Percentiles rank a stretch among this genome's conserved stretches.
These are phyloP conservation scores for Dromius quadrimaculatus DNA, from an alignment of 2,888 invertebrate species.

Conservation along the genomic window DNA sequence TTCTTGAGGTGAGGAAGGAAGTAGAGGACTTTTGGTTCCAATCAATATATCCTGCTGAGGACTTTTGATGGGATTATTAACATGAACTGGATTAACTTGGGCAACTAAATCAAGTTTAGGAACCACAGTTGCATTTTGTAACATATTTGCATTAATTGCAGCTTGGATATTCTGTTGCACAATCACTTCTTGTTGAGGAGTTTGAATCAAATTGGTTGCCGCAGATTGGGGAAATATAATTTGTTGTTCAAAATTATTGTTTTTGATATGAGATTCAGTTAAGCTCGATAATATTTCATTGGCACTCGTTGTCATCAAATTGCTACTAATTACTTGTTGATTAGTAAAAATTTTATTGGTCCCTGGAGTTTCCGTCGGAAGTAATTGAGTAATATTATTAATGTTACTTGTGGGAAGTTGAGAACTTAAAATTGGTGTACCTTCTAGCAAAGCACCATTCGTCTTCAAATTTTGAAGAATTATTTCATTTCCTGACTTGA, in stretches of 20 bases:
- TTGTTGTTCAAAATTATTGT: conserved; percentile 32
- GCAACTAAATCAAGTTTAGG: conserved; percentile 72
- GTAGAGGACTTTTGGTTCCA: conserved; percentile 53
- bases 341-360: conserved; percentile 33
- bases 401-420: conserved; percentile 10
- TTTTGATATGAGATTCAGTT: conserved; percentile 46
- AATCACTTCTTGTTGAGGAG: conserved; percentile 41
- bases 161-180: conserved; percentile 44
- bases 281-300: conserved; percentile 30
- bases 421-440: conserved; percentile 34
- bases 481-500: conserved; percentile 26
- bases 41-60: conserved; percentile 58
- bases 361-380: conserved; percentile 31
- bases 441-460: conserved; percentile 4
- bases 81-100: conserved; percentile 71
- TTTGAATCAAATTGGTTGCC: conserved; percentile 9
- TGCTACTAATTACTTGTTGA: conserved; percentile 35
- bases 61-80: conserved; percentile 63
- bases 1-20: conserved; percentile 46
- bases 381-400: conserved; percentile 8
- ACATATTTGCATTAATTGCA: conserved; percentile 49
- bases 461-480: conserved; percentile 26
- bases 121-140: conserved; percentile 56
- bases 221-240: conserved; percentile 17
- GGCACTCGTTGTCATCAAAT: conserved; percentile 4